Evolutionary conservation across 2,113 vertebrate genomes (phyloP), one percentile per base, ranked within the genome.

Genomic region (Thunnus maccoyii): DNA sequence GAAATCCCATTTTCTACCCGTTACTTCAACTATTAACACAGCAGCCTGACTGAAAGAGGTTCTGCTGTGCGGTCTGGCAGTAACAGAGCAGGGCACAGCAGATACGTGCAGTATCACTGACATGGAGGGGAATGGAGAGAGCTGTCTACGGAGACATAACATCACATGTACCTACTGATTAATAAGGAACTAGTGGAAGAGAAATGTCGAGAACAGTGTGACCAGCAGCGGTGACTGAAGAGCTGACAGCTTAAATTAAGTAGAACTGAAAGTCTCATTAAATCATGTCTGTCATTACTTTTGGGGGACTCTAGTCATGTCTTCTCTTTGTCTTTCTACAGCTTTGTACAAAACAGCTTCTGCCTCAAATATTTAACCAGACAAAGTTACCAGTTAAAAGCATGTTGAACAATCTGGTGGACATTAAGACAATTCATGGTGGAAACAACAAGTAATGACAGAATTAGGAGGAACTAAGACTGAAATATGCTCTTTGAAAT

Each of bases 1-100:
- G 20, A 55, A 83, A 76, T 75, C 55, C 69, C 11, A 61, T 86
- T 78, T 83, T 30, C 66, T 50, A 48, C 47, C 14, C 65, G 63
- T 78, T 68, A 72, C 52, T 70, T 72, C 25, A 62, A 52, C 68
- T 64, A 69, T 83, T 61, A 54, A 57, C 32, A 63, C 50, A 48
- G 57, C 61, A 32, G 61, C 22, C 32, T 13, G 36, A 27, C 46
- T 15, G 54, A 52, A 17, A 20, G 5, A 8, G 32, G 5, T 14
- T 25, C 13, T 36, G 22, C 32, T 54, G 14, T 52, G 50, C 32
- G 18, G 62, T 54, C 47, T 20, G 55, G 46, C 47, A 32, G 30
- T 10, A 36, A 69, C 36, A 55, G 32, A 64, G 30, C 61, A 57
- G 44, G n/a, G 57, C 16, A 13, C 48, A 62, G 48, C 60, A 64